Base-by-base conservation (phyloP, 2,888 invertebrate species). In the Drosophila meridionalis region DNA sequence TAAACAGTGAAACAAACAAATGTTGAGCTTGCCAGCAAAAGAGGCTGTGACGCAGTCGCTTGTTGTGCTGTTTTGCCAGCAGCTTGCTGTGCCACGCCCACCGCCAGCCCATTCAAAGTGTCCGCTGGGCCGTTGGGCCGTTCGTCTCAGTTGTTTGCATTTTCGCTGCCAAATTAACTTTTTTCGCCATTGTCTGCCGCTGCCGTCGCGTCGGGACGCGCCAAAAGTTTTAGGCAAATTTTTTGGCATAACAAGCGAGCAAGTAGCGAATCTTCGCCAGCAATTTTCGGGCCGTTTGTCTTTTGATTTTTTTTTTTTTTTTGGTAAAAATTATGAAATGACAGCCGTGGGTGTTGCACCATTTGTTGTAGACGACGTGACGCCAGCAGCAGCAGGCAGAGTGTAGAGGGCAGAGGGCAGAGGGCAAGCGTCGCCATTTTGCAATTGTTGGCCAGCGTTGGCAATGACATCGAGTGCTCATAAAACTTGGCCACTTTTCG, bases 91-190 rank as follows among this genome's bases (percentile, higher is more conserved):
- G 9, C 53, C 30, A 56, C 50, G n/a, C 45, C 28, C 28, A 3
- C 14, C 14, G 20, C 36, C 28, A 40, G 14, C 59, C 78, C 71
- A 69, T 80, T 71, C 72, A 69, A 73, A 81, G 73, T 78, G 84
- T 76, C 79, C 76, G 78, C 70, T 75, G 71, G 80, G 65, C 76
- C 73, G 80, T 45, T 12, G 3, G 38, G 3, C 38, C 14, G 20
- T 20, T 45, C 11, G 20, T 45, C 26, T 11, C 38, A 14, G n/a
- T 80, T 89, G 85, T 87, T 87, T 87, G 89, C 78, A 87, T 88
- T 87, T 84, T 82, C 73, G 78, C 76, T 88, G 87, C 88, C 89
- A 89, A 87, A 88, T 89, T 87, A 82, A 84, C 82, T 83, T 89
- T 87, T 87, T 85, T 82, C 77, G 76, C 87, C 73, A 79, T 84